A percentile compares a stretch with the other conserved stretches of the same genome.
phyloP scores from a whole-genome alignment of 2,797 vertebrate genomes.

The Rhodeus uyekii region DNA sequence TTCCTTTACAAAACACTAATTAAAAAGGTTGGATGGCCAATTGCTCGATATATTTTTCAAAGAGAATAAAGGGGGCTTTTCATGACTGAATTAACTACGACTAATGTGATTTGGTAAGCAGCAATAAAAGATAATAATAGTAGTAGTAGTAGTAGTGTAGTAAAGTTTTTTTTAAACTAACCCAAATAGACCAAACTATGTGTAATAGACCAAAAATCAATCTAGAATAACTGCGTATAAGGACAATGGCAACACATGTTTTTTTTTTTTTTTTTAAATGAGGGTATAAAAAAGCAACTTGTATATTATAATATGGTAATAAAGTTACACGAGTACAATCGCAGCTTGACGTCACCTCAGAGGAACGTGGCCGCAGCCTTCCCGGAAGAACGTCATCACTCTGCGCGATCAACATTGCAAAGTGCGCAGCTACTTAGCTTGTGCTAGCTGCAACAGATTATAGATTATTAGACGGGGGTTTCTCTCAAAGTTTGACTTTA shows the following conservation, averaged over 20 bases:
- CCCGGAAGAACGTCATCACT: constrained; percentile 36
- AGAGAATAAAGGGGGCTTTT: background rate
- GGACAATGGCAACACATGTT: no score
- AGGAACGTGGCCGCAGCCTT: no score
- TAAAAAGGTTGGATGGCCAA: background rate
- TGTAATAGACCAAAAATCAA: background rate
- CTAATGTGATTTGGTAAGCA: background rate
- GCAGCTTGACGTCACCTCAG: background rate
- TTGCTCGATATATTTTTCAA: background rate
- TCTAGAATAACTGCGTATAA: background rate
- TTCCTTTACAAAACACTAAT: background rate
- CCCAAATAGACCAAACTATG: background rate
- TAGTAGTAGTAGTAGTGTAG: background rate
- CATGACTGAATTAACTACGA: background rate
- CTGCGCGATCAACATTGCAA: constrained; percentile 2
- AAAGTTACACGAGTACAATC: background rate
- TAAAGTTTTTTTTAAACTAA: background rate
- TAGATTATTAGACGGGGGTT: background rate
- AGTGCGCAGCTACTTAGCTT: background rate
- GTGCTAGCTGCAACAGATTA: background rate
- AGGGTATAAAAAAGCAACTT: background rate
- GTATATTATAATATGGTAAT: background rate
- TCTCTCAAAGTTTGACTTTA: background rate
- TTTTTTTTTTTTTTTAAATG: no score
- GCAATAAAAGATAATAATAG: background rate